phyloP scores from a whole-genome alignment of 2,888 invertebrate genomes.

The Drosophila mulleri region DNA sequence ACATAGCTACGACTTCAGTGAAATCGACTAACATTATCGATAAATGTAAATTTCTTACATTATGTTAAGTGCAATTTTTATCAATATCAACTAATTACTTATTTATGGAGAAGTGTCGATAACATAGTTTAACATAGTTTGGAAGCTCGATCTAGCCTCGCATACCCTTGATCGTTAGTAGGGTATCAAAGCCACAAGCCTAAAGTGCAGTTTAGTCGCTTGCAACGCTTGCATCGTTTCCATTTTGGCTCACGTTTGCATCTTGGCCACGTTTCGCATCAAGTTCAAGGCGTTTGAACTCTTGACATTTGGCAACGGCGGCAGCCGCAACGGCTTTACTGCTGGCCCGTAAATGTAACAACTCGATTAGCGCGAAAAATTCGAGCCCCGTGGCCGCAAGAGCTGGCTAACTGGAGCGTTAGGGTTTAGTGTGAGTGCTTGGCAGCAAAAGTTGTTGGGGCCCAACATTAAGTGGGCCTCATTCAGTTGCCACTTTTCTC shows the following conservation, averaged over 20 bases:
- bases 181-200: conserved; percentile 48
- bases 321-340: conserved; percentile 37
- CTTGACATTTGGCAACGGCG: conserved; percentile 72
- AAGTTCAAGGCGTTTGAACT: conserved; percentile 80
- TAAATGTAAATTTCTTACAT: background rate
- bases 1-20: too few relatives aligned
- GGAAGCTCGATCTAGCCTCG: background rate
- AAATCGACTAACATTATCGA: too few relatives aligned
- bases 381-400: conserved; percentile 42
- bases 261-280: conserved; percentile 76
- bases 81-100: too few relatives aligned
- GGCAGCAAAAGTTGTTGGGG: conserved; percentile 14
- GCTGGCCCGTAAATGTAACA: conserved; percentile 74
- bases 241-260: conserved; percentile 69
- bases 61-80: too few relatives aligned
- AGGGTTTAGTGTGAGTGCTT: conserved; percentile 28
- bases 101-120: too few relatives aligned
- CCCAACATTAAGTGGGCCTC: conserved; percentile 53
- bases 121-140: too few relatives aligned
- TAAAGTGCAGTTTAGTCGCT: conserved; percentile 54
- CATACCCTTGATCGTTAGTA: conserved; percentile 10
- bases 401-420: conserved; percentile 67
- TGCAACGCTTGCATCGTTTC: conserved; percentile 40
- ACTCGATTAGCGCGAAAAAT: conserved; percentile 80
- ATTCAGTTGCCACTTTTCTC: conserved; percentile 61